These are phyloP conservation scores for Xylota segnis DNA, from an alignment of 2,888 invertebrate genomes.

Conservation along the genomic window DNA sequence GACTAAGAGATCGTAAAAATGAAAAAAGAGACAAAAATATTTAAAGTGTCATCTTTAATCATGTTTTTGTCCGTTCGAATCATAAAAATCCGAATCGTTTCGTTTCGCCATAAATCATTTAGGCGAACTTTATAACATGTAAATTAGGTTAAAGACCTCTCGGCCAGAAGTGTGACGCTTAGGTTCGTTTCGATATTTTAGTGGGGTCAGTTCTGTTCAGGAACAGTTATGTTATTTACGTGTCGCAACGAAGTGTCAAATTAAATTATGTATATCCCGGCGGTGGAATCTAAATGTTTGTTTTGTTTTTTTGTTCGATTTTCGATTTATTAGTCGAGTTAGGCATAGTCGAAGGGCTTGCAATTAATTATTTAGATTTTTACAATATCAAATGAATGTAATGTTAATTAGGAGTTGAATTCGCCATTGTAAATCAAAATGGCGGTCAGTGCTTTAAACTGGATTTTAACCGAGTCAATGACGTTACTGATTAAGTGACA, in stretches of 20 bases:
- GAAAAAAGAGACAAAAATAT: not conserved
- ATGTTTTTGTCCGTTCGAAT: conserved; percentile 34
- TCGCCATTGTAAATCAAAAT: not conserved
- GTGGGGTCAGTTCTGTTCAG: conserved; percentile 27
- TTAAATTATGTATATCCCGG: not conserved
- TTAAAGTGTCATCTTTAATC: conserved; percentile 40
- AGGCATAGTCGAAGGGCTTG: conserved; percentile 8
- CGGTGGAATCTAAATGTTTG: not conserved
- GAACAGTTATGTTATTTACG: conserved; percentile 39
- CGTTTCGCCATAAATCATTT: conserved; percentile 64
- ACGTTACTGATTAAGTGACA: too few species aligned
- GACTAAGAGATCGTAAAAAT: not conserved
- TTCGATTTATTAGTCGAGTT: conserved; percentile 1
- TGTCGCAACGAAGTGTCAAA: conserved; percentile 23
- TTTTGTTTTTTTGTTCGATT: not conserved
- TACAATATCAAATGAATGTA: not conserved
- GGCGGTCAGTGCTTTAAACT: not conserved
- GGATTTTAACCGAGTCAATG: not conserved
- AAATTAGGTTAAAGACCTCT: conserved; percentile 70
- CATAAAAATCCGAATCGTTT: conserved; percentile 45
- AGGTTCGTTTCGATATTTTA: conserved; percentile 34
- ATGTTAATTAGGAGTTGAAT: conserved; percentile 1
- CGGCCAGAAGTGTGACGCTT: conserved; percentile 32
- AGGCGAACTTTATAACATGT: conserved; percentile 61
- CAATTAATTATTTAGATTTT: conserved; percentile 29